A percentile compares a stretch with the other conserved stretches of the same genome.
Evolutionary conservation across 2,888 invertebrate genomes (phyloP).

Genomic region (Meta bourneti): DNA sequence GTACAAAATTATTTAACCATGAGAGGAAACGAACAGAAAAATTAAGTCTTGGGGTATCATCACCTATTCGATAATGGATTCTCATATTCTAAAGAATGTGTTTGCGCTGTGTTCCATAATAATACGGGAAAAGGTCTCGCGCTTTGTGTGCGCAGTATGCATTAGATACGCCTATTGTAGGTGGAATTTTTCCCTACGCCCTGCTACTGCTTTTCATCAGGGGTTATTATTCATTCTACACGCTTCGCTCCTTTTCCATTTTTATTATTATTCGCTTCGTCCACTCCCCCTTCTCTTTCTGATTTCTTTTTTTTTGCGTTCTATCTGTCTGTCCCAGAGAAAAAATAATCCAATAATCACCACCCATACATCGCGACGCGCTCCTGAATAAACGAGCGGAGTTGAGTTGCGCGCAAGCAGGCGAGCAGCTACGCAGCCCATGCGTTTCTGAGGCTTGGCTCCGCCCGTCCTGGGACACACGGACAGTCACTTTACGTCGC

Average conservation of each 20-base stretch:
- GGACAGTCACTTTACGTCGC: slow-evolving; percentile 50
- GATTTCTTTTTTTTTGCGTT: neutral
- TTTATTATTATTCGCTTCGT: slow-evolving; percentile 3
- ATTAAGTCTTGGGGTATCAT: slow-evolving; percentile 31
- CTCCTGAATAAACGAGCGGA: slow-evolving; percentile 73
- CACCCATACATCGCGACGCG: slow-evolving; percentile 58
- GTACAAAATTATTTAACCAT: neutral
- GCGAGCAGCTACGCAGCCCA: slow-evolving; percentile 53
- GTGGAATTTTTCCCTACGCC: slow-evolving; percentile 46
- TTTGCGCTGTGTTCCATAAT: slow-evolving; percentile 65
- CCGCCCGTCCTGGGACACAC: slow-evolving; percentile 15
- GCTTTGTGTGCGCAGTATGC: slow-evolving; percentile 70
- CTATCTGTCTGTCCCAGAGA: neutral
- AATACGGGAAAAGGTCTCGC: slow-evolving; percentile 57
- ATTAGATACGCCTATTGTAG: slow-evolving; percentile 72
- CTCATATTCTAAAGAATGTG: slow-evolving; percentile 75
- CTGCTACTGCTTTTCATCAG: slow-evolving; percentile 60
- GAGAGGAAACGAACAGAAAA: slow-evolving; percentile 49
- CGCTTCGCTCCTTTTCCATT: neutral
- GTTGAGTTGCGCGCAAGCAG: slow-evolving; percentile 64
- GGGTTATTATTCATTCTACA: slow-evolving; percentile 70
- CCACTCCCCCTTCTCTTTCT: slow-evolving; percentile 9
- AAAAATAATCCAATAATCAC: slow-evolving; percentile 75
- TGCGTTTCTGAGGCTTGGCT: slow-evolving; percentile 26
- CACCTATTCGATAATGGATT: slow-evolving; percentile 74